These are phyloP conservation scores for Caenorhabditis virilis DNA, from an alignment of 2,888 invertebrate genomes.

Conservation along the genomic window DNA sequence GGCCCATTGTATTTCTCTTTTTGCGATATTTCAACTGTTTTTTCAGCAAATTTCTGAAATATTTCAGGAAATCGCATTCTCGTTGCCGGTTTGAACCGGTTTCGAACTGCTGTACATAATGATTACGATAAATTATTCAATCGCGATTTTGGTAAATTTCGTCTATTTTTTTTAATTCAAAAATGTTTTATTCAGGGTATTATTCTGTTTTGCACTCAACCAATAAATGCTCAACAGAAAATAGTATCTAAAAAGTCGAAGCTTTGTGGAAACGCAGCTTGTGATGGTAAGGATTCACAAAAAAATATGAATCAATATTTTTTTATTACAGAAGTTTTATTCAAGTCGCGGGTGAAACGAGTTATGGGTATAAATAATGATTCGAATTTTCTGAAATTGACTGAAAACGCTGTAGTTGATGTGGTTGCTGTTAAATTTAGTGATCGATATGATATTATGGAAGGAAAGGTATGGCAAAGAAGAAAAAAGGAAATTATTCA, in stretches of 20 bases:
- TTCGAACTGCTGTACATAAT: slow-evolving; percentile 14
- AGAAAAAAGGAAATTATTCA: no score
- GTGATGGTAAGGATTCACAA: slow-evolving; percentile 25
- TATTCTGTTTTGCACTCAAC: slow-evolving; percentile 3
- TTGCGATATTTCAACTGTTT: slow-evolving; percentile 4
- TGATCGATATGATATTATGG: slow-evolving; percentile 53
- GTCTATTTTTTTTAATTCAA: background rate
- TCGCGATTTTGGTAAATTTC: slow-evolving; percentile 23
- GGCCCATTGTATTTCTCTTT: slow-evolving; percentile 13
- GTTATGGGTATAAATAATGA: slow-evolving; percentile 37
- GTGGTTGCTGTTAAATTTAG: slow-evolving; percentile 53
- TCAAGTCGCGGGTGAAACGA: slow-evolving; percentile 43
- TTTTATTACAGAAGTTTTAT: slow-evolving; percentile 42
- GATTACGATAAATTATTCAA: slow-evolving; percentile 12
- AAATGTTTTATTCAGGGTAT: slow-evolving; percentile 1
- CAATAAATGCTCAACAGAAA: slow-evolving; percentile 21
- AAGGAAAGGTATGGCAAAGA: slow-evolving; percentile 48
- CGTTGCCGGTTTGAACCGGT: slow-evolving; percentile 19
- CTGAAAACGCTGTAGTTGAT: slow-evolving; percentile 29
- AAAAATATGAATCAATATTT: background rate
- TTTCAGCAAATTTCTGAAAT: background rate
- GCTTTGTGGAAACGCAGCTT: slow-evolving; percentile 40
- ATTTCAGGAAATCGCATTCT: background rate
- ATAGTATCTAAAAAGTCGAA: slow-evolving; percentile 39
- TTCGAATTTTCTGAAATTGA: slow-evolving; percentile 34